Percentiles rank a stretch among this genome's conserved stretches.
phyloP scores from a whole-genome alignment of 2,888 invertebrate genomes.

The Oscheius sp. region DNA sequence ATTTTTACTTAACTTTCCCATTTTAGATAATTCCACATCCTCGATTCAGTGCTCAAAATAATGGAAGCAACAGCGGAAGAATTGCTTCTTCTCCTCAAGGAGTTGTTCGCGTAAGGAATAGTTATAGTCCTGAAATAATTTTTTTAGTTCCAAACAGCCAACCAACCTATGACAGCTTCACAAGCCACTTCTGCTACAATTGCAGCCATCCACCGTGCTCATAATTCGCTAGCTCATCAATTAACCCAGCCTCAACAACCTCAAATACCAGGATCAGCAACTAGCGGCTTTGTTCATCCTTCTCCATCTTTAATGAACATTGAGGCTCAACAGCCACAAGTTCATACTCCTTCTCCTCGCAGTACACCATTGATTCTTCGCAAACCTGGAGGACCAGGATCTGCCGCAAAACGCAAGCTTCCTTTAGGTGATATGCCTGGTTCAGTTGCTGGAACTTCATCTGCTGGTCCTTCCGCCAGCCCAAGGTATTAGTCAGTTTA shows the following conservation, averaged over 20 bases:
- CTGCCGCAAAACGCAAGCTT: constrained; percentile 22
- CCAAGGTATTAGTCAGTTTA: constrained; percentile 2
- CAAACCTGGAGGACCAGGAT: constrained; percentile 16
- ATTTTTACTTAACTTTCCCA: no score
- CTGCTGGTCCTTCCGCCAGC: constrained; percentile 2
- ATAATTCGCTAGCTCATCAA: no score
- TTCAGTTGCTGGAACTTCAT: not conserved
- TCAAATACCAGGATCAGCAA: no score
- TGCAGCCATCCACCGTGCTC: constrained; percentile 11
- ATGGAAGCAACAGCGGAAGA: constrained; percentile 3
- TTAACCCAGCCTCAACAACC: no score
- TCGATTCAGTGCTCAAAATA: constrained; percentile 2
- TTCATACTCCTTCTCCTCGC: constrained; percentile 23
- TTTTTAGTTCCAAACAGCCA: constrained; percentile 9
- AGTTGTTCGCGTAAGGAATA: not conserved
- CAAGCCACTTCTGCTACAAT: not conserved
- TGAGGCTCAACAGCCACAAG: not conserved
- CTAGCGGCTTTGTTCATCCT: not conserved
- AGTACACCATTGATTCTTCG: constrained; percentile 24
- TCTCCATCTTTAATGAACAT: not conserved
- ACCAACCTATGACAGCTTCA: not conserved
- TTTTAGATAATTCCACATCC: constrained; percentile 19
- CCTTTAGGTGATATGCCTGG: not conserved
- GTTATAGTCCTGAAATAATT: not conserved
- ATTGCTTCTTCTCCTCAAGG: not conserved